These are phyloP conservation scores for Galleria mellonella DNA, from an alignment of 1,140 invertebrate genomes.

Conservation along the genomic window DNA sequence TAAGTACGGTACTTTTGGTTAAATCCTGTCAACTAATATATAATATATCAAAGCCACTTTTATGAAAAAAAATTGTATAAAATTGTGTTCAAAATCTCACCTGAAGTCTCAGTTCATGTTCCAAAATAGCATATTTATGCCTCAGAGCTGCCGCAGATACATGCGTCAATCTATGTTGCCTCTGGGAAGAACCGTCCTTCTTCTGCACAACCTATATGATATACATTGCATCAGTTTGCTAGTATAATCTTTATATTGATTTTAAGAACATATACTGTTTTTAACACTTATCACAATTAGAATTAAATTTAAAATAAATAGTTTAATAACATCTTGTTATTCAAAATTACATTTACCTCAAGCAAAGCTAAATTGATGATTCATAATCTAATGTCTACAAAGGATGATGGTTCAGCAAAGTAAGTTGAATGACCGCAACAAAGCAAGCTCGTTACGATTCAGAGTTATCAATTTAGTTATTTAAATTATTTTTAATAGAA, in stretches of 20 bases:
- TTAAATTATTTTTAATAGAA: too few relatives aligned
- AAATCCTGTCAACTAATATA: too few relatives aligned
- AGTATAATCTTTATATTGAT: too few relatives aligned
- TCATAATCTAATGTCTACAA: conserved; percentile 1
- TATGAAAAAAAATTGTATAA: too few relatives aligned
- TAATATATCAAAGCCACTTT: too few relatives aligned
- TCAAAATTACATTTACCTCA: conserved; percentile 5
- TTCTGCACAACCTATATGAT: conserved; percentile 54
- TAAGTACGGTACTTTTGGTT: too few relatives aligned
- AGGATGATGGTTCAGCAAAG: neutral
- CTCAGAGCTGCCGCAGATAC: conserved; percentile 56
- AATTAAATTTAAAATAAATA: too few relatives aligned
- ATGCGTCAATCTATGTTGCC: conserved; percentile 42
- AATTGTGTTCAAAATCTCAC: too few relatives aligned
- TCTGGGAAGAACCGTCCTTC: conserved; percentile 38
- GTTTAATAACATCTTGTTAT: neutral
- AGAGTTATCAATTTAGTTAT: too few relatives aligned
- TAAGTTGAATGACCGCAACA: neutral
- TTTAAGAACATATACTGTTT: too few relatives aligned
- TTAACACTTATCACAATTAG: too few relatives aligned
- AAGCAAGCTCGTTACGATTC: neutral
- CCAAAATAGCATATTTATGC: conserved; percentile 69
- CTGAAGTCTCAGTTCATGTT: conserved; percentile 67
- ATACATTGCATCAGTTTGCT: neutral
- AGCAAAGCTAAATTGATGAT: conserved; percentile 8